These are phyloP conservation scores for Congeria kusceri DNA, from an alignment of 2,888 invertebrate species.

Conservation along the genomic window DNA sequence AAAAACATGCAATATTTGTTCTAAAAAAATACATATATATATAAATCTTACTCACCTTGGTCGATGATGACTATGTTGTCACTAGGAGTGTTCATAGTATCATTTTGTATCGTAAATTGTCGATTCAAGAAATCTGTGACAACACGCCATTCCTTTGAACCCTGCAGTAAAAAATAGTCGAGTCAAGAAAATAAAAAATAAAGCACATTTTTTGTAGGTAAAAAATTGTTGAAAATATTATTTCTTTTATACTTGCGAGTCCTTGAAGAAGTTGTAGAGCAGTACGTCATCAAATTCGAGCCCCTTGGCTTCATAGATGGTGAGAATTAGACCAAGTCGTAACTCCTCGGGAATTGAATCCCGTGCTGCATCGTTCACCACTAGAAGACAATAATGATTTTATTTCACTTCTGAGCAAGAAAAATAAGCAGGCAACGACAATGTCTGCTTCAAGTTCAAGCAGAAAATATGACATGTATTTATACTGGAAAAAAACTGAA, in stretches of 20 bases:
- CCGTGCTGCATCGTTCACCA: constrained; percentile 78
- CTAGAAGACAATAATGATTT: constrained; percentile 21
- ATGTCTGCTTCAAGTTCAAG: no score
- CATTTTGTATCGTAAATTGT: constrained; percentile 53
- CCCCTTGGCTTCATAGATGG: constrained; percentile 82
- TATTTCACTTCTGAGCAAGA: no score
- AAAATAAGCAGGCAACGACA: no score
- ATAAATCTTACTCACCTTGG: constrained; percentile 71
- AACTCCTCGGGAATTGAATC: constrained; percentile 79
- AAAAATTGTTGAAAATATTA: no score
- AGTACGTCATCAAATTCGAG: constrained; percentile 83
- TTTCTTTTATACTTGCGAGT: constrained; percentile 73
- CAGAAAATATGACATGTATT: no score
- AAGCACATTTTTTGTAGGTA: no score
- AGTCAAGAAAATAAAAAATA: not conserved
- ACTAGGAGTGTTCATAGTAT: not conserved
- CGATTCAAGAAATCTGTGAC: constrained; percentile 76
- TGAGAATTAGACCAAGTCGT: constrained; percentile 77
- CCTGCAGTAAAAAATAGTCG: constrained; percentile 26
- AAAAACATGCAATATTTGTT: no score
- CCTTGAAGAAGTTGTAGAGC: constrained; percentile 83
- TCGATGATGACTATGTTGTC: constrained; percentile 67
- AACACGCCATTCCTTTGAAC: constrained; percentile 86
- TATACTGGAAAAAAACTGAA: no score
- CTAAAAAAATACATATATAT: no score